Percentiles rank a stretch among this genome's conserved stretches.
Conservation (phyloP, 2,113 vertebrate species). For the Psittacara wagleri region DNA sequence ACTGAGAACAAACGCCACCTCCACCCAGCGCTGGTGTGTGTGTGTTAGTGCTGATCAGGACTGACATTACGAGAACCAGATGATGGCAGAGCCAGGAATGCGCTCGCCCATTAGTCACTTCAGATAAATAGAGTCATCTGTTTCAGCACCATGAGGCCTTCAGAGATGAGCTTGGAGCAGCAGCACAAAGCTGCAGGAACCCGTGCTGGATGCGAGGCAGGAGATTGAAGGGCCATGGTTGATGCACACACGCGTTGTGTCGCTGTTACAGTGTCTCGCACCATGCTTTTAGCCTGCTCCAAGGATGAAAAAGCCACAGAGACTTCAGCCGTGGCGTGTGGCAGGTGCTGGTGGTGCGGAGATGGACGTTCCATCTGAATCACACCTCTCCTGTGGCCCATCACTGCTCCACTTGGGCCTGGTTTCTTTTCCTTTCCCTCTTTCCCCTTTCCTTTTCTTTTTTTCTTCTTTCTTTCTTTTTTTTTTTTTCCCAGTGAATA, state of each 20-base stretch:
- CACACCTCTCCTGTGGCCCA: background rate
- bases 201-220: fast-evolving
- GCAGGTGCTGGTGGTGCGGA: background rate
- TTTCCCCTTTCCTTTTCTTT: background rate
- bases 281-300: background rate
- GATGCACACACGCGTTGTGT: fast-evolving
- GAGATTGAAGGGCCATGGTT: fast-evolving
- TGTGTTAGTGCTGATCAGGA: background rate
- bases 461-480: background rate
- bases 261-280: fast-evolving
- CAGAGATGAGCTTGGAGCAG: background rate
- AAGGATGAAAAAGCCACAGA: background rate
- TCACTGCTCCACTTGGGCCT: fast-evolving
- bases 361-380: background rate
- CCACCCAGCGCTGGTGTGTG: background rate
- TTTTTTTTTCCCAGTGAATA: background rate
- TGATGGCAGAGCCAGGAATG: background rate
- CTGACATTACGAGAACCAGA: background rate
- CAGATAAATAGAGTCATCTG: background rate
- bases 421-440: background rate
- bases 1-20: background rate
- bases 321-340: fast-evolving
- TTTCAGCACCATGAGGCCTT: background rate
- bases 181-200: background rate
- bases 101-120: background rate